Evolutionary conservation across 2,113 vertebrate species (phyloP).

Genomic region (Xenopus tropicalis): DNA sequence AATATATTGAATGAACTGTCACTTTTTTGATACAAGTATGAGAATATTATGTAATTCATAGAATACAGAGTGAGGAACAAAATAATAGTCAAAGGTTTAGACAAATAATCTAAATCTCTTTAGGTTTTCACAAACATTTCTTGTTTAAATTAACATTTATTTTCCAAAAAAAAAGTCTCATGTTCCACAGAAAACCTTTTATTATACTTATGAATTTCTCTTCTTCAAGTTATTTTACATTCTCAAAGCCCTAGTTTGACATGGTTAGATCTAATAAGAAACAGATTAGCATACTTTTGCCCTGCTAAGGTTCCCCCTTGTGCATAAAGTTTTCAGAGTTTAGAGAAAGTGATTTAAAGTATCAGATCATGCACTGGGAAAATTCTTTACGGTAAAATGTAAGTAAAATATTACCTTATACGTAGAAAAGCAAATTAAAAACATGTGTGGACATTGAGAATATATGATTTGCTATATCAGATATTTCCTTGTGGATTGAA

Average conservation of each 20-base stretch:
- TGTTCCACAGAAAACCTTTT: background rate
- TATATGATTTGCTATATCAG: constrained; percentile 38
- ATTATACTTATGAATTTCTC: constrained; percentile 5
- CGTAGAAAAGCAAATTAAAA: constrained; percentile 34
- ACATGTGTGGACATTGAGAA: constrained; percentile 32
- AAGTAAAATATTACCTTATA: constrained; percentile 39
- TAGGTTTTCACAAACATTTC: too few species aligned
- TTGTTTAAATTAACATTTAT: too few species aligned
- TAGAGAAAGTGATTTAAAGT: constrained; percentile 42
- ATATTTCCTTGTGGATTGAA: constrained; percentile 36
- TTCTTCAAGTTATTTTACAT: constrained; percentile 6
- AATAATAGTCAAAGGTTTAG: too few species aligned
- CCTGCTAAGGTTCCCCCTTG: constrained; percentile 14
- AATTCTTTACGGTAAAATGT: constrained; percentile 32
- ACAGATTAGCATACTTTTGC: constrained; percentile 34
- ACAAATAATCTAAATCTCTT: too few species aligned
- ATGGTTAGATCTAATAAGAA: constrained; percentile 32
- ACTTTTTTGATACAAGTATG: too few species aligned
- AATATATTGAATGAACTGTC: too few species aligned
- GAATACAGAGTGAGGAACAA: too few species aligned
- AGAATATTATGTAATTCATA: too few species aligned
- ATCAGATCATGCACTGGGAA: constrained; percentile 22
- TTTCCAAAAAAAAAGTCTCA: too few species aligned
- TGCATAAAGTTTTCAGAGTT: constrained; percentile 33
- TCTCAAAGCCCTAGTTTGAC: constrained; percentile 1